Conservation (phyloP, 2,888 invertebrate species). For the Coelopa pilipes region DNA sequence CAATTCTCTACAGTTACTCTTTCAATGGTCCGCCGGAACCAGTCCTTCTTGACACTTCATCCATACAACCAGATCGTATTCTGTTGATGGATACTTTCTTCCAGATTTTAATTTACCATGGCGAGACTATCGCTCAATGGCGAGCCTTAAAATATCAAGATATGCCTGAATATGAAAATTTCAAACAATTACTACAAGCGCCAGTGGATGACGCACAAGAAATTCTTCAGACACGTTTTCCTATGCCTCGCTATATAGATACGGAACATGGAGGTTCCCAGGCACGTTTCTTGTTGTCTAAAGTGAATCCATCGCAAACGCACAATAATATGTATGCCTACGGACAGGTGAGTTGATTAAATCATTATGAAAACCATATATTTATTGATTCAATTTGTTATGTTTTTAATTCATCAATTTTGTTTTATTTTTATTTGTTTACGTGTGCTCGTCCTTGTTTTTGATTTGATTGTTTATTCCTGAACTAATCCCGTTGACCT, state of each 20-base stretch:
- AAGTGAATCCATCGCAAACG: slow-evolving; percentile 99
- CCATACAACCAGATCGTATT: slow-evolving; percentile 96
- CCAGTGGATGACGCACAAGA: slow-evolving; percentile 98
- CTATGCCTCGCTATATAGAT: slow-evolving; percentile 98
- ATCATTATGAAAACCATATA: slow-evolving; percentile 14
- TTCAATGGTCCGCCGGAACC: slow-evolving; percentile 98
- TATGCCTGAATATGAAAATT: slow-evolving; percentile 96
- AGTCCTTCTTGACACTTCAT: slow-evolving; percentile 95
- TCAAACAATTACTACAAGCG: slow-evolving; percentile 90
- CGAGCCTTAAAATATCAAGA: slow-evolving; percentile 95
- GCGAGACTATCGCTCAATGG: slow-evolving; percentile 99
- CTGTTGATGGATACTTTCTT: slow-evolving; percentile 99
- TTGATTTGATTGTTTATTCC: slow-evolving; percentile 38
- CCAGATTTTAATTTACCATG: slow-evolving; percentile 99
- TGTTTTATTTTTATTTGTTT: slow-evolving; percentile 45
- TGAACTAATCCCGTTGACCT: slow-evolving; percentile 21
- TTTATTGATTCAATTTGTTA: slow-evolving; percentile 42
- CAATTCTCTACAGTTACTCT: slow-evolving; percentile 97
- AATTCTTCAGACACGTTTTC: slow-evolving; percentile 94
- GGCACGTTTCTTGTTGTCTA: slow-evolving; percentile 96
- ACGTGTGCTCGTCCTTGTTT: slow-evolving; percentile 45
- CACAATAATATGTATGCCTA: slow-evolving; percentile 99
- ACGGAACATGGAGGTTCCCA: slow-evolving; percentile 99
- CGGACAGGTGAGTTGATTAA: slow-evolving; percentile 73
- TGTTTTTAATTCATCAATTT: slow-evolving; percentile 44